These are phyloP conservation scores for Macrophya annulata DNA, from an alignment of 2,888 invertebrate genomes.

Conservation along the genomic window DNA sequence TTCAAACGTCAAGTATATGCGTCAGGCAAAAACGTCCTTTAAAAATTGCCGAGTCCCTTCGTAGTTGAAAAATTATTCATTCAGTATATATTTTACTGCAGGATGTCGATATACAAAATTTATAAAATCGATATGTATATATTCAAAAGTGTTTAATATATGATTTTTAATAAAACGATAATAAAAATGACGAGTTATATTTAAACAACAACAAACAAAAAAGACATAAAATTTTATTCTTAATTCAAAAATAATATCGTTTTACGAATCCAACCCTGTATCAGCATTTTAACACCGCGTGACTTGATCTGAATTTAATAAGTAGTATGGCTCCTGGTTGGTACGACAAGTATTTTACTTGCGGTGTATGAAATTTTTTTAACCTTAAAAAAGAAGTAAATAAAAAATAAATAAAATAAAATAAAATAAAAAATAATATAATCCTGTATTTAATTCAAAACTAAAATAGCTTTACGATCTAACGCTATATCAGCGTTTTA, in stretches of 20 bases:
- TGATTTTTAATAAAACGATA: background rate
- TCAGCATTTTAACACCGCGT: no score
- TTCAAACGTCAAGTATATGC: conserved; percentile 40
- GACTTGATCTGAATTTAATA: no score
- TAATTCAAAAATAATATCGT: background rate
- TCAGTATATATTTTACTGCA: background rate
- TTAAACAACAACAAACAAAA: background rate
- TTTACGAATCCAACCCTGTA: no score
- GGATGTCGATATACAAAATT: background rate
- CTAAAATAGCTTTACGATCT: background rate
- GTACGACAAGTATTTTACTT: no score
- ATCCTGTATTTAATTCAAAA: background rate
- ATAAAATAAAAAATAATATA: no score
- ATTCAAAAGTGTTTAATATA: background rate
- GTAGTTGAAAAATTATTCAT: conserved; percentile 19
- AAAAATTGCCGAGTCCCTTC: conserved; percentile 17
- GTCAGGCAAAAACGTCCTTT: conserved; percentile 4
- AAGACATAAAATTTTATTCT: background rate
- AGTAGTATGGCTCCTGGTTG: no score
- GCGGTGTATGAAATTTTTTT: no score
- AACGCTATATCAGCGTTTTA: conserved; percentile 7
- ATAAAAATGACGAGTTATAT: background rate
- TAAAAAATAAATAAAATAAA: no score
- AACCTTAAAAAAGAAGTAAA: no score
- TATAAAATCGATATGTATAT: background rate